Evolutionary conservation across 2,797 vertebrate species (phyloP).

Genomic region (Alcedo quadribrachys): DNA sequence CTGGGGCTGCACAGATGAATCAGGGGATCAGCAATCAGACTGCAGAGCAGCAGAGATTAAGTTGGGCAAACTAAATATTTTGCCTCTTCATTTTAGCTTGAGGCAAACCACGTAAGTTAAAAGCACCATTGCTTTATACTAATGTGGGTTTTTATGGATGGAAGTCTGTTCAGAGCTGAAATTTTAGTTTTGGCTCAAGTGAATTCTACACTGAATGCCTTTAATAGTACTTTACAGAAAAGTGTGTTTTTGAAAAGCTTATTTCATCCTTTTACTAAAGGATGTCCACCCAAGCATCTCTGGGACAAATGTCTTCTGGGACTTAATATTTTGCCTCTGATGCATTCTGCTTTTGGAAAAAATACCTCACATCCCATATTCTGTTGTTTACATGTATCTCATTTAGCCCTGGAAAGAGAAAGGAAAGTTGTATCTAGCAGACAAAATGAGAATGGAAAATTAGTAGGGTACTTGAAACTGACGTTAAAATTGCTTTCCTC

Average conservation of each 20-base stretch:
- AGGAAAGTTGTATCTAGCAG: not conserved
- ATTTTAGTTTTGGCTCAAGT: not conserved
- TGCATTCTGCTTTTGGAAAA: constrained; percentile 5
- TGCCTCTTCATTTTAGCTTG: not conserved
- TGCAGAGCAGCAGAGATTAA: not conserved
- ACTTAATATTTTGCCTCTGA: not conserved
- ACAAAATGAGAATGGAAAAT: constrained; percentile 11
- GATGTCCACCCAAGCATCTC: not conserved
- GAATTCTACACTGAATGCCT: not conserved
- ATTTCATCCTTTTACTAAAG: not conserved
- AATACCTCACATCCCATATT: not conserved
- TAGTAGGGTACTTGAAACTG: not conserved
- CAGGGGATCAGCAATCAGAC: not conserved
- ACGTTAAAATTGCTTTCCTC: not conserved
- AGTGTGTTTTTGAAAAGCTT: not conserved
- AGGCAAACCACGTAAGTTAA: not conserved
- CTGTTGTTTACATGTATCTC: not conserved
- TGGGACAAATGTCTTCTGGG: not conserved
- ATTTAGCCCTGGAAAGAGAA: constrained; percentile 1
- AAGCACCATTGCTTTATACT: not conserved
- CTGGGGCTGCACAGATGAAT: not conserved
- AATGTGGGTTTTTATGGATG: not conserved
- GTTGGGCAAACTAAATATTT: not conserved
- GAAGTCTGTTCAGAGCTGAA: not conserved
- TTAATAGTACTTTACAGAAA: not conserved